These are phyloP conservation scores for Poecilia gillii DNA, from an alignment of 2,797 vertebrate species.

Conservation along the genomic window DNA sequence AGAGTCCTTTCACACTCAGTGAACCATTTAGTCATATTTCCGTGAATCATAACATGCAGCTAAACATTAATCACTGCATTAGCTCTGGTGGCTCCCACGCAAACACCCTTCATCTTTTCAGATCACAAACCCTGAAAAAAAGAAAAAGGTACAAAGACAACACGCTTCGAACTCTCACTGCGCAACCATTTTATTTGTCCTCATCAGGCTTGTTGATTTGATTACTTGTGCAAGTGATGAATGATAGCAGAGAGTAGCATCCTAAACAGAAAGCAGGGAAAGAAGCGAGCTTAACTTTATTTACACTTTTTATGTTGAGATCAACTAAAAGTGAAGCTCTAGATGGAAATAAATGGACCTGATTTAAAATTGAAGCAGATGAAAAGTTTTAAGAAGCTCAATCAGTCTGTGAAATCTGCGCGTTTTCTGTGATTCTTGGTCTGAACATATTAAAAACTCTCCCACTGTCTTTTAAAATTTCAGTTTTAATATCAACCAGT, in stretches of 20 bases:
- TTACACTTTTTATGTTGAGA: not conserved
- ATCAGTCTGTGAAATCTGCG: not conserved
- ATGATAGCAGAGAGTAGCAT: conserved; percentile 19
- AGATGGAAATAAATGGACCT: not conserved
- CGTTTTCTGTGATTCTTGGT: not conserved
- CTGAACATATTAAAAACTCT: not conserved
- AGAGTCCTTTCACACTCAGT: conserved; percentile 56
- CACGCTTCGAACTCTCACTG: conserved; percentile 30
- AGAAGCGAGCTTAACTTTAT: not conserved
- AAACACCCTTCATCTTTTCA: conserved; percentile 19
- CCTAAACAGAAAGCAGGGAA: conserved; percentile 17
- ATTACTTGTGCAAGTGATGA: conserved; percentile 47
- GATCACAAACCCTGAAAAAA: conserved; percentile 19
- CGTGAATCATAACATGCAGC: conserved; percentile 61
- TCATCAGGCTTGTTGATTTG: conserved; percentile 25
- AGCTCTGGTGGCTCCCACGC: conserved; percentile 41
- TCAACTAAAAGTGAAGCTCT: not conserved
- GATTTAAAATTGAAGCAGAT: not conserved
- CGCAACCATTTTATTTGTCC: conserved; percentile 20
- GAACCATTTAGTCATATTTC: conserved; percentile 62
- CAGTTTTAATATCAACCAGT: not conserved
- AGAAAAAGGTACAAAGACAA: conserved; percentile 11
- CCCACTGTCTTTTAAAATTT: not conserved
- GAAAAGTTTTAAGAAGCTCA: not conserved
- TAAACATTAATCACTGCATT: conserved; percentile 56